A percentile compares a stretch with the other conserved stretches of the same genome.
These are phyloP conservation scores for Apocheima hispidaria DNA, from an alignment of 2,888 invertebrate genomes.

Conservation along the genomic window DNA sequence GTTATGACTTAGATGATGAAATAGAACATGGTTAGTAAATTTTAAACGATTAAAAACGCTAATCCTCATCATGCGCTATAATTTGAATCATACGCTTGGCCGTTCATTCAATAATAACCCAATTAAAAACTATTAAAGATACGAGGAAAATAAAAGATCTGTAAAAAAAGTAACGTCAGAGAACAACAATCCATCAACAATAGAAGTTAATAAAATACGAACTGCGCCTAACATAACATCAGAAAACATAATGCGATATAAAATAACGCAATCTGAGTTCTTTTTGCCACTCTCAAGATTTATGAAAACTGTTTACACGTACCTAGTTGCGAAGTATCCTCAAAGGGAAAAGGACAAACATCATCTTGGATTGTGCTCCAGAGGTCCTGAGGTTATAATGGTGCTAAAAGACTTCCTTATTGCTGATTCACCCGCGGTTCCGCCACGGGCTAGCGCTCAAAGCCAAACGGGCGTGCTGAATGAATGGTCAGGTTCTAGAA, in stretches of 20 bases:
- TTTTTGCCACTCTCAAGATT: constrained; percentile 32
- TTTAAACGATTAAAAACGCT: neutral
- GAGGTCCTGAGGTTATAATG: constrained; percentile 45
- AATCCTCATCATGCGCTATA: neutral
- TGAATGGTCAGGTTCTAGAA: constrained; percentile 43
- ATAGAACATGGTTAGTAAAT: neutral
- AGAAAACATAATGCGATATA: constrained; percentile 36
- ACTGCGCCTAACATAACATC: constrained; percentile 20
- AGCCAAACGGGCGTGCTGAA: constrained; percentile 49
- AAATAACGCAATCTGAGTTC: constrained; percentile 43
- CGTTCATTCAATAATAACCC: constrained; percentile 8
- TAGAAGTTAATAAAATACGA: constrained; percentile 17
- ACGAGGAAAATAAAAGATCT: constrained; percentile 9
- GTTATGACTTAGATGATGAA: constrained; percentile 9
- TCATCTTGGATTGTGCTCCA: constrained; percentile 42
- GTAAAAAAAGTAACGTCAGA: constrained; percentile 9
- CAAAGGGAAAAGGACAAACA: constrained; percentile 46
- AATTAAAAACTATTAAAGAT: constrained; percentile 6
- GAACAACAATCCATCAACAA: constrained; percentile 29
- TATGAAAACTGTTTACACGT: constrained; percentile 39
- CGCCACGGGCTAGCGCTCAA: constrained; percentile 50
- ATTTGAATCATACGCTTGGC: neutral
- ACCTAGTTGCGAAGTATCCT: constrained; percentile 36
- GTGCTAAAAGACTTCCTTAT: constrained; percentile 52
- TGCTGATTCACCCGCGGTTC: constrained; percentile 45